Base-by-base conservation (phyloP, 2,888 invertebrate species). In the Eumacrocentrus americanus region DNA sequence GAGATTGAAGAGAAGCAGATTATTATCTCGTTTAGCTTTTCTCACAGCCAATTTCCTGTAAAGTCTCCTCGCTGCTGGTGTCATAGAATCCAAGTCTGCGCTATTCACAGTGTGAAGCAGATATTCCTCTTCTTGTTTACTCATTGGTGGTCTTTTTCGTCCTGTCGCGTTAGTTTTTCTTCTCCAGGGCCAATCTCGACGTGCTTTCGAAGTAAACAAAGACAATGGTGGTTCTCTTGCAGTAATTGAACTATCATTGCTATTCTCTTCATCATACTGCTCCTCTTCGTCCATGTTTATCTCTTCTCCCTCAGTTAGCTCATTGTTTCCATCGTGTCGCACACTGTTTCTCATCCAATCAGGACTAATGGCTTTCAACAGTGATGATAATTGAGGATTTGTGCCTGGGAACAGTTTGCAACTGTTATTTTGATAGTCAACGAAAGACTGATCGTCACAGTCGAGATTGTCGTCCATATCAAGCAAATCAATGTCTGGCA, bases 1-100 rank as follows among this genome's bases (percentile, higher is more conserved):
- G n/a, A 88, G 70, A 72, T 89, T 85, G 63, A 88, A 84, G 4
- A 86, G 68, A 1, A 83, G 82, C 53, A 85, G 72, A 54, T 84
- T 83, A 63, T 82, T 82, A 63, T 85, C 84, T n/a, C 87, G 78
- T 70, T 87, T 87, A 59, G 83, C 75, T 68, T 84, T 83, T 18
- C 88, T 81, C 11, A 87, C 78, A n/a, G 80, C 77, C 7, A 89
- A 76, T 76, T 89, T 89, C 38, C 88, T 78, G 67, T 84, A 84
- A 0, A 87, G 75, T 35, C 87, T 82, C 5, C 84, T 73, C 14
- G 79, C 71, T 9, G 76, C 67, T 2, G 75, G 67, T 2, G 81
- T 71, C 2, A 80, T 74, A 7, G 69, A 66, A 22, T 70, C 63
- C 2, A 77, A 56, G 14, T 70, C 47, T 46, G 69, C 61, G 62